These are phyloP conservation scores for Scaptodrosophila lebanonensis DNA, from an alignment of 1,140 invertebrate genomes.

Conservation along the genomic window DNA sequence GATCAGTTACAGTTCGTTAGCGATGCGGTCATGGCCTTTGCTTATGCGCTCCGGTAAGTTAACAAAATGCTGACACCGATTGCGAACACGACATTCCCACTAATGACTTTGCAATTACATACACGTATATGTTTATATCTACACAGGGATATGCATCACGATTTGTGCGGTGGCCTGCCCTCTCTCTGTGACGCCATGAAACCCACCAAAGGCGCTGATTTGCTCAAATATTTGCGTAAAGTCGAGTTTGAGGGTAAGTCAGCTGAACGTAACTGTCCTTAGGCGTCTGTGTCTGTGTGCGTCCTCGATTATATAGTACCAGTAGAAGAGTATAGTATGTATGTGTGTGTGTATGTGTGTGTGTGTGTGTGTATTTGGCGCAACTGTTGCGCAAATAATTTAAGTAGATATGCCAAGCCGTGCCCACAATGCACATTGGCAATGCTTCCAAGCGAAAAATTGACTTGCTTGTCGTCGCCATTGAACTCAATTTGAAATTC, in stretches of 20 bases:
- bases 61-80: too few relatives aligned
- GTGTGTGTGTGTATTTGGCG: slow-evolving; percentile 3
- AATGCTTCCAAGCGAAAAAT: slow-evolving; percentile 74
- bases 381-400: slow-evolving; percentile 59
- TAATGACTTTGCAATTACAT: too few relatives aligned
- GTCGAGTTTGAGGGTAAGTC: slow-evolving; percentile 89
- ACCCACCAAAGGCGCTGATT: slow-evolving; percentile 89
- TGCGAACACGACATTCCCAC: too few relatives aligned
- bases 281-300: neutral
- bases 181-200: slow-evolving; percentile 93
- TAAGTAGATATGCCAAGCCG: slow-evolving; percentile 38
- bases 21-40: slow-evolving; percentile 94
- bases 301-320: too few relatives aligned
- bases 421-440: slow-evolving; percentile 51
- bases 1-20: slow-evolving; percentile 94
- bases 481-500: slow-evolving; percentile 76
- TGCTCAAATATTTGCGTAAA: slow-evolving; percentile 89
- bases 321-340: too few relatives aligned
- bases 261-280: neutral
- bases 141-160: slow-evolving; percentile 88
- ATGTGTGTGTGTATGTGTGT: neutral
- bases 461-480: slow-evolving; percentile 75
- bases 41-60: slow-evolving; percentile 88
- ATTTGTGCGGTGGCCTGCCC: slow-evolving; percentile 83
- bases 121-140: slow-evolving; percentile 1